phyloP scores from a whole-genome alignment of 2,888 invertebrate species.

The Limnephilus marmoratus region DNA sequence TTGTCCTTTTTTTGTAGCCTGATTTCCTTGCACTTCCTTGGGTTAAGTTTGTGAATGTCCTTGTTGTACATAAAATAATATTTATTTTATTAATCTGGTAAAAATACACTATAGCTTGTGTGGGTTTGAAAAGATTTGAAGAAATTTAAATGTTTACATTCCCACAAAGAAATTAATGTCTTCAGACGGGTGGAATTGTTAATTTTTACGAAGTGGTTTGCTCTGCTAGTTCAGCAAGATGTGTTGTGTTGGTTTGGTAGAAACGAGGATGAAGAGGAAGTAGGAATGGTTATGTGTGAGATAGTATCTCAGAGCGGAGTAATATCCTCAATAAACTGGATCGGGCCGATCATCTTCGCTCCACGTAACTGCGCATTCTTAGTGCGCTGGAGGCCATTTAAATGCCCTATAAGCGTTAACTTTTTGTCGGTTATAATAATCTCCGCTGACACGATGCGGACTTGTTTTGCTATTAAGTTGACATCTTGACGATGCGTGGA shows the following conservation, averaged over 20 bases:
- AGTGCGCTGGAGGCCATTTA: slow-evolving; percentile 17
- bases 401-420: slow-evolving; percentile 1
- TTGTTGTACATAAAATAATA: too few relatives aligned
- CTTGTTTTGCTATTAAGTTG: slow-evolving; percentile 14
- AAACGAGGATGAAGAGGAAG: slow-evolving; percentile 17
- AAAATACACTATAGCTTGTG: too few relatives aligned
- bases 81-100: too few relatives aligned
- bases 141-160: too few relatives aligned
- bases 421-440: slow-evolving; percentile 35
- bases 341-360: slow-evolving; percentile 61
- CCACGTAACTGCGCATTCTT: slow-evolving; percentile 61
- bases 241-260: not conserved
- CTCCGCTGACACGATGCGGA: not conserved
- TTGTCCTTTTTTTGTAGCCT: too few relatives aligned
- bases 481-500: slow-evolving; percentile 9
- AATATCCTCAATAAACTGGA: slow-evolving; percentile 63
- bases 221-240: not conserved
- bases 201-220: not conserved
- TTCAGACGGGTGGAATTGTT: not conserved
- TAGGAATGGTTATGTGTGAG: slow-evolving; percentile 16
- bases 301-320: slow-evolving; percentile 20
- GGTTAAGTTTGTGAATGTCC: too few relatives aligned
- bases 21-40: too few relatives aligned
- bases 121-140: too few relatives aligned
- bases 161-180: too few relatives aligned